Conservation (phyloP, 2,888 invertebrate genomes). For the Limnephilus marmoratus region DNA sequence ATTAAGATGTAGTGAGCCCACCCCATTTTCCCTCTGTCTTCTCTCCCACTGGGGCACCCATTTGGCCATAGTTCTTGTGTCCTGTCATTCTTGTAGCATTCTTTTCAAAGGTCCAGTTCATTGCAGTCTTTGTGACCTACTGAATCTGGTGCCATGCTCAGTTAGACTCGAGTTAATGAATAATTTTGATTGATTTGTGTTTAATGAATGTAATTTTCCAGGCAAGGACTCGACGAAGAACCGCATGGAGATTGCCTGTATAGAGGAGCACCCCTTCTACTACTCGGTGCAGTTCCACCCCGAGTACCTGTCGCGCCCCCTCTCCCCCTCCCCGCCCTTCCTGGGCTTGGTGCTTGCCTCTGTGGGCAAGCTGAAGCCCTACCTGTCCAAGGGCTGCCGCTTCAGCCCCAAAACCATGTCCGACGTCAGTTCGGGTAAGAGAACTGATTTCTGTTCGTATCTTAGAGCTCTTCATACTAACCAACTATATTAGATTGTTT, state of each 20-base stretch:
- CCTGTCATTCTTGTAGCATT: too few relatives aligned
- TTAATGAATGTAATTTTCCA: conserved; percentile 67
- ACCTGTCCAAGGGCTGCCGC: conserved; percentile 85
- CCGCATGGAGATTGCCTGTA: conserved; percentile 96
- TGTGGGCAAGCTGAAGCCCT: conserved; percentile 86
- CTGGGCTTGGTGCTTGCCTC: conserved; percentile 95
- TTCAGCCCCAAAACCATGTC: conserved; percentile 86
- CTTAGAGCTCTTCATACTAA: background rate
- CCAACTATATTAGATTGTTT: background rate
- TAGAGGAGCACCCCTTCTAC: conserved; percentile 93
- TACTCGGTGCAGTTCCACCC: conserved; percentile 99
- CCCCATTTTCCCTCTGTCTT: too few relatives aligned
- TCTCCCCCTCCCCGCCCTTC: conserved; percentile 96
- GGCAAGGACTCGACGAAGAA: conserved; percentile 86
- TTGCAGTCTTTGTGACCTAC: too few relatives aligned
- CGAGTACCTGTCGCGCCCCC: conserved; percentile 94
- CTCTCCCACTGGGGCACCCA: too few relatives aligned
- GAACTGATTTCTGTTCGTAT: background rate
- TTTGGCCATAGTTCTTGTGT: too few relatives aligned
- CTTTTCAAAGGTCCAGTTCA: too few relatives aligned
- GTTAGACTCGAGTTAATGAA: too few relatives aligned
- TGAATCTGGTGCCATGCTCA: too few relatives aligned
- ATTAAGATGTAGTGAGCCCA: too few relatives aligned
- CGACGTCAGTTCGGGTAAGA: conserved; percentile 83
- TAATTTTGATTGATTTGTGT: too few relatives aligned